Base-by-base conservation (phyloP, 2,888 invertebrate species). In the Ennomos erosarius region DNA sequence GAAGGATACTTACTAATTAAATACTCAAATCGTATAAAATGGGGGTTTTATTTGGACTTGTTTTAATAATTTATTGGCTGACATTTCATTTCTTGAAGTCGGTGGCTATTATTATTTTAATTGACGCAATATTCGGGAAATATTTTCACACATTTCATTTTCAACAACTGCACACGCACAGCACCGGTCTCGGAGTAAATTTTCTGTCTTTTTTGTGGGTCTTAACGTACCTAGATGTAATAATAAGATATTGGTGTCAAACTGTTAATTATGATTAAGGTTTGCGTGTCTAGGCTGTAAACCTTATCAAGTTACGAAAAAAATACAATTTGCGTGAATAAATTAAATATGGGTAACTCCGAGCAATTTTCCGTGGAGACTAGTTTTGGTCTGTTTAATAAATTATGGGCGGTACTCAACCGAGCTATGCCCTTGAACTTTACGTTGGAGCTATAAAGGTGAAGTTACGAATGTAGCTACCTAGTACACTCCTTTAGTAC, bases 191-290 rank as follows among this genome's bases (percentile, higher is more conserved):
- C n/a, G n/a, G n/a, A n/a, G n/a, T n/a, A n/a, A n/a, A n/a, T n/a
- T n/a, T n/a, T n/a, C n/a, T n/a, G n/a, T n/a, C n/a, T n/a, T n/a
- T n/a, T n/a, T n/a, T n/a, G n/a, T n/a, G n/a, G 16, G 52, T 59
- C 56, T 40, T 47, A 55, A 56, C 52, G 55, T 55, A 26, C 26
- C 26, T 26, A 42, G 46, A 50, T 34, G 64, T 60, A 68, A 64
- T 60, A 68, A 64, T 62, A 55, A 65, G 67, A 71, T 72, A 72
- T 68, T 53, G 11, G 43, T 34, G 46, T 60, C 48, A 50, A 61
- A 59, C 57, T 53, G 45, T 53, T 46, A 44, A 48, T n/a, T n/a
- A 50, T 33, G 45, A n/a, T n/a, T n/a, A n/a, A 33, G 34, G 59
- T 38, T 59, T 54, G 63, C 65, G 58, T 65, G 68, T 60, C 62